Percentiles rank a stretch among this genome's conserved stretches.
phyloP scores from a whole-genome alignment of 2,113 vertebrate genomes.

The Dryoscopus gambensis region DNA sequence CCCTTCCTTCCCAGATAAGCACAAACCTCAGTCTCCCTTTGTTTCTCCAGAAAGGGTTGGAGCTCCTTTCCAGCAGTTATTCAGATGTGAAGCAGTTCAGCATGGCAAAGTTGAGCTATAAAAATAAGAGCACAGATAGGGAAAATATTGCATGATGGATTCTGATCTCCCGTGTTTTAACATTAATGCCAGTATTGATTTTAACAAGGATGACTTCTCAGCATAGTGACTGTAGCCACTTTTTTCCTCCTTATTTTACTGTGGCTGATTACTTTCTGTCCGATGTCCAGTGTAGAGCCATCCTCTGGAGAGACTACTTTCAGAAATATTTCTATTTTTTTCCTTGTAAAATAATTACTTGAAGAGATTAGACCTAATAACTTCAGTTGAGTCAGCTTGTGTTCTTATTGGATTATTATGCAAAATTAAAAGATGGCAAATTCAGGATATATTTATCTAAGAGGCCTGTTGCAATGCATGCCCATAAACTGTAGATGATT shows the following conservation, averaged over 20 bases:
- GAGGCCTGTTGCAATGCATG: not conserved
- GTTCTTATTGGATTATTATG: not conserved
- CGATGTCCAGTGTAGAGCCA: not conserved
- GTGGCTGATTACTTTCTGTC: not conserved
- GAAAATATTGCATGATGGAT: slow-evolving; percentile 56
- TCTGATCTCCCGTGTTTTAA: not conserved
- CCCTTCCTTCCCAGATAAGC: not conserved
- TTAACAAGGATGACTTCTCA: slow-evolving; percentile 24
- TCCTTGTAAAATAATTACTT: not conserved
- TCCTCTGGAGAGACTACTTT: not conserved
- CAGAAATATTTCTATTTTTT: not conserved
- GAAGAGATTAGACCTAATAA: not conserved
- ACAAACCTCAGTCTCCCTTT: not conserved
- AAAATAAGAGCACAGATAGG: slow-evolving; percentile 39
- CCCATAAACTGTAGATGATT: not conserved
- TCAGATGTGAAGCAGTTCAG: not conserved
- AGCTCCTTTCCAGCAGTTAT: not conserved
- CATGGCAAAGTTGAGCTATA: slow-evolving; percentile 18
- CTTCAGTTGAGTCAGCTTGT: not conserved
- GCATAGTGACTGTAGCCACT: not conserved
- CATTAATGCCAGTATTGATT: slow-evolving; percentile 64
- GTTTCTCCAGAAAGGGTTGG: not conserved
- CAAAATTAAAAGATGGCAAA: not conserved
- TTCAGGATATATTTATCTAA: not conserved
- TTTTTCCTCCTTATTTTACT: slow-evolving; percentile 10